phyloP scores from a whole-genome alignment of 2,797 vertebrate species.

The Rhinoraja longicauda region DNA sequence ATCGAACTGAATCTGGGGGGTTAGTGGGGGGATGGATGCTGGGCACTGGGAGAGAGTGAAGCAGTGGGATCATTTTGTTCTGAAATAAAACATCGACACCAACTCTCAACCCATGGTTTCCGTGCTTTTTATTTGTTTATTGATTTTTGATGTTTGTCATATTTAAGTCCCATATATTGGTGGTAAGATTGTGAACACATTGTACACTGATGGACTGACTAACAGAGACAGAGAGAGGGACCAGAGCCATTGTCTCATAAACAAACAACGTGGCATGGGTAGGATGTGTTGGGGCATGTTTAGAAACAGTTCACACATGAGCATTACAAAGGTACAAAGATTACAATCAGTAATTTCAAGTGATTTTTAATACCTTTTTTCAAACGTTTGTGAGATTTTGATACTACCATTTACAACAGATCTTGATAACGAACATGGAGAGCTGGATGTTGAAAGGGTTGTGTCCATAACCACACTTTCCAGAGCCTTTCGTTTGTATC shows the following conservation, averaged over 20 bases:
- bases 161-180: conserved; percentile 1
- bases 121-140: not conserved
- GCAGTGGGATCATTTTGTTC: too few species aligned
- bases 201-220: not conserved
- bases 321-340: conserved; percentile 8
- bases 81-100: not conserved
- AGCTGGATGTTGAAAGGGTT: not conserved
- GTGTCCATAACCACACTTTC: not conserved
- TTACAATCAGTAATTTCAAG: conserved; percentile 19
- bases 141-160: not conserved
- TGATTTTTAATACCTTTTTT: conserved; percentile 27
- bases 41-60: too few species aligned
- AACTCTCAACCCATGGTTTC: not conserved
- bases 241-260: not conserved
- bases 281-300: not conserved
- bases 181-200: not conserved
- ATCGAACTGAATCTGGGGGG: too few species aligned
- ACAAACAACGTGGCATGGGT: not conserved
- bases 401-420: conserved; percentile 17
- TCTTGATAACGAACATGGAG: not conserved
- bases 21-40: too few species aligned
- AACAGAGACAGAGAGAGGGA: not conserved
- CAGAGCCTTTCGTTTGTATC: not conserved
- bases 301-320: not conserved
- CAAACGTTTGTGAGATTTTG: conserved; percentile 6